Conservation (phyloP, 2,113 vertebrate genomes). For the Andinoacara biseriatus region DNA sequence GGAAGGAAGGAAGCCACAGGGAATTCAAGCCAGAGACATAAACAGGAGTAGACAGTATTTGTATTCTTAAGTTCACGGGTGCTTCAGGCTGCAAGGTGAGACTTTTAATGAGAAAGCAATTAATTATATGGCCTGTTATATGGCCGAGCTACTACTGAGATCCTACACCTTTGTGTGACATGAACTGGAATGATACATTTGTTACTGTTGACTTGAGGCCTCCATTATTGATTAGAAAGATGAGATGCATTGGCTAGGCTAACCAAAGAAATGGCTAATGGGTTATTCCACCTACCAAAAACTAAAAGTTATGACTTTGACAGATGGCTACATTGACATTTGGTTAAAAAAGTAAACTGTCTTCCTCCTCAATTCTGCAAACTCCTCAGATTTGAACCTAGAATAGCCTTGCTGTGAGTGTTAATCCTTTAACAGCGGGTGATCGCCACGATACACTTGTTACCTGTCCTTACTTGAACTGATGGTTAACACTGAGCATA, state of each 20-base stretch:
- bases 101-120: neutral
- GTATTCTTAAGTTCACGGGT: neutral
- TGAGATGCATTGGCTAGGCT: neutral
- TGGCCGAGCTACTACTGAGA: too few species aligned
- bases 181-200: too few species aligned
- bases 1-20: neutral
- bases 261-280: neutral
- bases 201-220: too few species aligned
- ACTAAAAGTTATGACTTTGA: neutral
- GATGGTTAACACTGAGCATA: too few species aligned
- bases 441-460: too few species aligned
- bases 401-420: neutral
- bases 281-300: neutral
- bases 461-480: too few species aligned
- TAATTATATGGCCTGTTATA: neutral
- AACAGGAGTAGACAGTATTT: neutral
- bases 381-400: neutral
- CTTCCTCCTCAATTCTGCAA: neutral
- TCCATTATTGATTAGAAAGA: too few species aligned
- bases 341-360: too few species aligned
- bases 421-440: too few species aligned
- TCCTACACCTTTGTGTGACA: too few species aligned
- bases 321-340: neutral
- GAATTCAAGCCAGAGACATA: neutral
- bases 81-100: neutral